Evolutionary conservation across 2,888 invertebrate species (phyloP).

Genomic region (Cheiracanthium punctorium): DNA sequence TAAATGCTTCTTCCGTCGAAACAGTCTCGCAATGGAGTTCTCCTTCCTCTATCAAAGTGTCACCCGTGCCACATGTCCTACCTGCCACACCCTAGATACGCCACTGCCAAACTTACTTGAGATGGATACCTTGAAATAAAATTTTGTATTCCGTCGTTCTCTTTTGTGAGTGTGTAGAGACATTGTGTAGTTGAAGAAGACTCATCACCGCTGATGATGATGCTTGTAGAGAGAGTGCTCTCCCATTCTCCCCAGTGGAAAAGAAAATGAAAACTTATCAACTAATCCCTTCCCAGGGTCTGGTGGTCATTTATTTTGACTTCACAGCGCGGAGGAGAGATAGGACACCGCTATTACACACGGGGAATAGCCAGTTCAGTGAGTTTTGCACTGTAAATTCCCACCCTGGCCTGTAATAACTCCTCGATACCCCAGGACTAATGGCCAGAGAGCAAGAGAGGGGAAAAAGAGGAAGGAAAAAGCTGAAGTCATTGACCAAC

Average conservation of each 20-base stretch:
- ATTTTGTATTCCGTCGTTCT: too few relatives aligned
- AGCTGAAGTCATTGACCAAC: not conserved
- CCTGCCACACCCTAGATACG: too few relatives aligned
- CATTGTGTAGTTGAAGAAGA: too few relatives aligned
- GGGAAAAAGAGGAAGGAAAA: constrained; percentile 10
- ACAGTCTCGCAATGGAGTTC: too few relatives aligned
- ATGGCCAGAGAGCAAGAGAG: constrained; percentile 37
- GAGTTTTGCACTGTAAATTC: constrained; percentile 68
- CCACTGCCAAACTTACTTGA: too few relatives aligned
- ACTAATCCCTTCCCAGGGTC: constrained; percentile 56
- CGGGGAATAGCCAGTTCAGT: constrained; percentile 55
- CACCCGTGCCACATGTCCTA: too few relatives aligned
- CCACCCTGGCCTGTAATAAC: constrained; percentile 46
- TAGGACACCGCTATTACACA: constrained; percentile 52
- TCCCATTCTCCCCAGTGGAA: constrained; percentile 7
- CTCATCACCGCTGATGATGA: not conserved
- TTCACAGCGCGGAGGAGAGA: constrained; percentile 44
- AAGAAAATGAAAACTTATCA: constrained; percentile 56
- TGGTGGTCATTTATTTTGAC: constrained; percentile 55
- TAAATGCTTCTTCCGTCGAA: too few relatives aligned
- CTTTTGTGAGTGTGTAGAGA: too few relatives aligned
- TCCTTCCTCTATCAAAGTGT: too few relatives aligned
- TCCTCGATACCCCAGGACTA: constrained; percentile 26
- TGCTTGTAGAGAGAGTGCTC: constrained; percentile 10
- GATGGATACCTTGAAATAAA: too few relatives aligned